phyloP scores from a whole-genome alignment of 2,888 invertebrate species.

The Margaritifera margaritifera region DNA sequence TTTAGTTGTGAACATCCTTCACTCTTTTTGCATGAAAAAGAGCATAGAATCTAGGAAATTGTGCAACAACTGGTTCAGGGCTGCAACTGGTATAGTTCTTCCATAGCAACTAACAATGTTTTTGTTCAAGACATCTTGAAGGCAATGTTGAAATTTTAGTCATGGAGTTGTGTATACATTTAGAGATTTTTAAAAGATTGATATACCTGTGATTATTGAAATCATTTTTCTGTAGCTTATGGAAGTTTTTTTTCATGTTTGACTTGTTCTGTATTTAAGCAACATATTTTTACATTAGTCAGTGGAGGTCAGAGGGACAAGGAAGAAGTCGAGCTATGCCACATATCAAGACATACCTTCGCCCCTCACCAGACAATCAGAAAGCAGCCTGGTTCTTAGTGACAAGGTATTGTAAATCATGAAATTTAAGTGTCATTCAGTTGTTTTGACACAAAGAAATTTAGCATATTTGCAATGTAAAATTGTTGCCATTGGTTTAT shows the following conservation, averaged over 20 bases:
- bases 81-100: no score
- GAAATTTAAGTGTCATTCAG: no score
- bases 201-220: no score
- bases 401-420: slow-evolving; percentile 75
- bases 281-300: slow-evolving; percentile 75
- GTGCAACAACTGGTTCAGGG: no score
- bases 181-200: background rate
- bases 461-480: no score
- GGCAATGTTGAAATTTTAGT: background rate
- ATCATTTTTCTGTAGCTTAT: background rate
- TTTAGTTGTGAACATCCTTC: no score
- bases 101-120: no score
- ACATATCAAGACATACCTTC: slow-evolving; percentile 92
- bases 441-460: no score
- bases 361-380: slow-evolving; percentile 80
- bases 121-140: background rate
- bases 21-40: no score
- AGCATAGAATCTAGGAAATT: no score
- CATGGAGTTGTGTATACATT: background rate
- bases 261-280: background rate
- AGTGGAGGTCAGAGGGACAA: slow-evolving; percentile 85
- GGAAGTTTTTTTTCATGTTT: background rate
- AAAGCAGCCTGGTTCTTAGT: slow-evolving; percentile 87
- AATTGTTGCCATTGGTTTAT: no score
- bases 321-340: slow-evolving; percentile 90